Conservation (phyloP, 2,797 vertebrate species). For the Sebastes diploproa region DNA sequence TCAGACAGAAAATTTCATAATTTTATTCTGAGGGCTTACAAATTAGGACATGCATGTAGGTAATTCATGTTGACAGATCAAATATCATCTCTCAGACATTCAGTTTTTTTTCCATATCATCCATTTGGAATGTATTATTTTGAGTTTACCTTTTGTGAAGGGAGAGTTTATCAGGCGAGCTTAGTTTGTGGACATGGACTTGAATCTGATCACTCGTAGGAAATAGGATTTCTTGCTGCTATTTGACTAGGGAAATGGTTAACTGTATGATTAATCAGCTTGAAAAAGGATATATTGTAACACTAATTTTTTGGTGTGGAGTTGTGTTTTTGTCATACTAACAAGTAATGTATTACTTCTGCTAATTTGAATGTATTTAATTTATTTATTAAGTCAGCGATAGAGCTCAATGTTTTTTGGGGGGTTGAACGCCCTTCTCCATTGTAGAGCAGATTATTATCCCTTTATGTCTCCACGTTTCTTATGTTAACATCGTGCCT, state of each 20-base stretch:
- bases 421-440: background rate
- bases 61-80: constrained; percentile 9
- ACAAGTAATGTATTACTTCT: constrained; percentile 47
- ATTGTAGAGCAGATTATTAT: constrained; percentile 10
- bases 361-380: constrained; percentile 77
- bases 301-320: constrained; percentile 9
- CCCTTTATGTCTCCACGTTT: constrained; percentile 18
- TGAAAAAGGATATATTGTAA: constrained; percentile 39
- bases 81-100: background rate
- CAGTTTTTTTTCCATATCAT: constrained; percentile 10
- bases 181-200: background rate
- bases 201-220: constrained; percentile 27
- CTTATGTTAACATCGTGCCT: constrained; percentile 66
- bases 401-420: constrained; percentile 24
- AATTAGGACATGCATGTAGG: constrained; percentile 25
- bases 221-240: constrained; percentile 61
- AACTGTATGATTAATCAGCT: constrained; percentile 36
- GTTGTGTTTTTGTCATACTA: constrained; percentile 28
- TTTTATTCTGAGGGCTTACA: constrained; percentile 11
- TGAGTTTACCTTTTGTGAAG: constrained; percentile 7
- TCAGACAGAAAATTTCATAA: background rate
- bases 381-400: constrained; percentile 48
- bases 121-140: constrained; percentile 47
- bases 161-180: background rate
- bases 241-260: constrained; percentile 23